These are phyloP conservation scores for Drosophila yakuba DNA, from an alignment of 1,140 invertebrate genomes.

Conservation along the genomic window DNA sequence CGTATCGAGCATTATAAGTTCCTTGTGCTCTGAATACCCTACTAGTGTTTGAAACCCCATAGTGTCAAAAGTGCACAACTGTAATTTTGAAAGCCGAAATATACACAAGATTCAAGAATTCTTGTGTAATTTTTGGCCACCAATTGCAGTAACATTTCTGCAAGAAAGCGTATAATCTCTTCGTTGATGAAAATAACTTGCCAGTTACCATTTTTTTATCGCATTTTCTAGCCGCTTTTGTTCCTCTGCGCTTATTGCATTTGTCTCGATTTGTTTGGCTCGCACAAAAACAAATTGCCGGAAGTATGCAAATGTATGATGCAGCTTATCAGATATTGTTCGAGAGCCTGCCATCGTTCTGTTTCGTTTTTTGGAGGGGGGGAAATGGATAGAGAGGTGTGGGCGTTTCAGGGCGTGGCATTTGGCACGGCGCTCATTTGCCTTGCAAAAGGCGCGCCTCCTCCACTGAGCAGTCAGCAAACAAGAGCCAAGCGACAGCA, in stretches of 20 bases:
- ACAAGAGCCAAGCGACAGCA: slow-evolving; percentile 65
- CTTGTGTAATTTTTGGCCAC: too few relatives aligned
- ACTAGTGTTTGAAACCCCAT: too few relatives aligned
- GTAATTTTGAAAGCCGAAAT: too few relatives aligned
- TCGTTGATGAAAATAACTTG: slow-evolving; percentile 2
- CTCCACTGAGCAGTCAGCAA: slow-evolving; percentile 43
- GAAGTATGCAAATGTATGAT: slow-evolving; percentile 82
- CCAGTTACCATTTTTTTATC: slow-evolving; percentile 16
- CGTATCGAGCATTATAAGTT: slow-evolving; percentile 48
- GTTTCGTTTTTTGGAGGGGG: background rate
- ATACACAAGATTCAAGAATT: too few relatives aligned
- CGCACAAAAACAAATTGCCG: slow-evolving; percentile 82
- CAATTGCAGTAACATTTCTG: too few relatives aligned
- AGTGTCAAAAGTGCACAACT: background rate
- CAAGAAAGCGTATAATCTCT: background rate
- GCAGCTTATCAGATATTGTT: slow-evolving; percentile 83
- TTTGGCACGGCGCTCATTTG: slow-evolving; percentile 63
- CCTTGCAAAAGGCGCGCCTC: slow-evolving; percentile 67
- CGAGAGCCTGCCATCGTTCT: slow-evolving; percentile 54
- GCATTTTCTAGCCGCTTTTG: slow-evolving; percentile 9
- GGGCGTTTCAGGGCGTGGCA: slow-evolving; percentile 36
- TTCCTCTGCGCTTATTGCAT: slow-evolving; percentile 73
- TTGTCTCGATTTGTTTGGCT: slow-evolving; percentile 80
- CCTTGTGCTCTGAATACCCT: slow-evolving; percentile 45
- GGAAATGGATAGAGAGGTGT: background rate